Evolutionary conservation across 2,888 invertebrate species (phyloP).

Genomic region (Sylvicola fuscatus): DNA sequence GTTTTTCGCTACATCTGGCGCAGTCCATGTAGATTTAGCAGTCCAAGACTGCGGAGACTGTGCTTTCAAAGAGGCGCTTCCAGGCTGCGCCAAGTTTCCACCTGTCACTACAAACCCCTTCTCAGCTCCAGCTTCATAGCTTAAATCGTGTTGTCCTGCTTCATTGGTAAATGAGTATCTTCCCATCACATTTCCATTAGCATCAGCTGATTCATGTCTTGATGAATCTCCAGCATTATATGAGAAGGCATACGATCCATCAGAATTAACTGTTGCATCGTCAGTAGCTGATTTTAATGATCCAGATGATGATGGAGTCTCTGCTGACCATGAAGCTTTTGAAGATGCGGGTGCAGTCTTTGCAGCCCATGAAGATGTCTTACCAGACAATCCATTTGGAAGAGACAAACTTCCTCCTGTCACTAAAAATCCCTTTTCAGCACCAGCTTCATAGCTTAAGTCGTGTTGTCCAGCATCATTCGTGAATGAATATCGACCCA

Average conservation of each 20-base stretch:
- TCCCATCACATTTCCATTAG: constrained; percentile 49
- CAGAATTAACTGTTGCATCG: constrained; percentile 41
- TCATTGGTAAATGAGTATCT: constrained; percentile 65
- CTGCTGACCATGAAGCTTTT: no score
- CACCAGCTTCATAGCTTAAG: constrained; percentile 49
- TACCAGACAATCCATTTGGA: constrained; percentile 6
- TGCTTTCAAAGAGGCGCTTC: no score
- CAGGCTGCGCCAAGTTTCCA: constrained; percentile 17
- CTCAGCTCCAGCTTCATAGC: constrained; percentile 58
- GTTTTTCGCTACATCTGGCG: background rate
- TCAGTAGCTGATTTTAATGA: background rate
- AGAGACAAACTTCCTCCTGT: constrained; percentile 18
- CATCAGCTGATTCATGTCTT: constrained; percentile 49
- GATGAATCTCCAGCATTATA: constrained; percentile 58
- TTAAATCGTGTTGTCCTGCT: constrained; percentile 53
- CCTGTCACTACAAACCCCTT: constrained; percentile 38
- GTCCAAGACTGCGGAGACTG: no score
- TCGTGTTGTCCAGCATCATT: constrained; percentile 54
- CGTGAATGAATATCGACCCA: constrained; percentile 42
- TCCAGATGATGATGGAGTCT: no score
- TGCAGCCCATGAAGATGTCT: no score
- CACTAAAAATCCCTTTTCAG: constrained; percentile 40
- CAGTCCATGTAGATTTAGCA: no score
- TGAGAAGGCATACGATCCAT: constrained; percentile 55
- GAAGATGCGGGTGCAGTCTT: background rate